These are phyloP conservation scores for Tromatobia lineatoria DNA, from an alignment of 2,888 invertebrate genomes.

Conservation along the genomic window DNA sequence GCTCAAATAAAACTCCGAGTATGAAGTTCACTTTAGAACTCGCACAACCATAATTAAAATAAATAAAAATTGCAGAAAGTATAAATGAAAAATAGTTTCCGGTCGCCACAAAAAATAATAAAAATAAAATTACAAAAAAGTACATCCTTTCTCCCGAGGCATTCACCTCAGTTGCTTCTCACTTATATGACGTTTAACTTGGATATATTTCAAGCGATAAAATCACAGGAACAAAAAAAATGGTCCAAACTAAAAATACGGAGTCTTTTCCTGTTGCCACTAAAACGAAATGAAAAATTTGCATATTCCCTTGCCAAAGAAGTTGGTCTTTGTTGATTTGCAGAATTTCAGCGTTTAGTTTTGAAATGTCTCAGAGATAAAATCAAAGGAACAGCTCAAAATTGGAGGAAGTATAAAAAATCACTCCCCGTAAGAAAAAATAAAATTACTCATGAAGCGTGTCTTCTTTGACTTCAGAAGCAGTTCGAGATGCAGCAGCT, in stretches of 20 bases:
- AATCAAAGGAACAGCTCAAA: not conserved
- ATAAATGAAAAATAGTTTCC: too few relatives aligned
- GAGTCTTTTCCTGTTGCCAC: not conserved
- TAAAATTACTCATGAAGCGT: not conserved
- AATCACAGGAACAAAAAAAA: not conserved
- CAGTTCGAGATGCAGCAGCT: not conserved
- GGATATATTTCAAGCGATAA: not conserved
- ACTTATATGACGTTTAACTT: not conserved
- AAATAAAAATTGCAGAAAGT: too few relatives aligned
- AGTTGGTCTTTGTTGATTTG: not conserved
- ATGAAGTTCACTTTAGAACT: too few relatives aligned
- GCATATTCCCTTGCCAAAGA: not conserved
- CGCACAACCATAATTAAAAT: too few relatives aligned
- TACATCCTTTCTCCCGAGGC: not conserved
- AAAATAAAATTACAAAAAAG: too few relatives aligned
- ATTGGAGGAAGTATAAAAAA: not conserved
- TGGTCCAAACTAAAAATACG: not conserved
- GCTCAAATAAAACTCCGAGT: too few relatives aligned
- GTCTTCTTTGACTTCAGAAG: not conserved
- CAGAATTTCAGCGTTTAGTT: not conserved
- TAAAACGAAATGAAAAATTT: not conserved
- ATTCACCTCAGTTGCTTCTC: not conserved
- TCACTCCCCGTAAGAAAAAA: not conserved
- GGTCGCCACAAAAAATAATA: not conserved
- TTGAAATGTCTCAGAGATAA: not conserved